Conservation (phyloP, 2,113 vertebrate genomes). For the Theropithecus gelada region DNA sequence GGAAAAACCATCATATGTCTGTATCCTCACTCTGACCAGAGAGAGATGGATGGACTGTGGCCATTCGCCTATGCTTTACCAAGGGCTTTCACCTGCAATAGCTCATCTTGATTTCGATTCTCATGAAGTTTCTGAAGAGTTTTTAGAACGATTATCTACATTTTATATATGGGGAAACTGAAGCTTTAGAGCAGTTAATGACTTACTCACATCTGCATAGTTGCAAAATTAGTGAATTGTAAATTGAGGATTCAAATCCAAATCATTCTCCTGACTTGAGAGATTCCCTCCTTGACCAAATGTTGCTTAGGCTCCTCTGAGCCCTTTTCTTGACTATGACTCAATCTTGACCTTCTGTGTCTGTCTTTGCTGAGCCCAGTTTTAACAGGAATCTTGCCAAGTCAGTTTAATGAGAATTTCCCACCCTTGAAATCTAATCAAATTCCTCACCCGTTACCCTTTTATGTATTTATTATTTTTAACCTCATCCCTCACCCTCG, state of each 20-base stretch:
- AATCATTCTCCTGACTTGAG: not conserved
- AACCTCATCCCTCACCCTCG: not conserved
- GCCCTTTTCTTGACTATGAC: not conserved
- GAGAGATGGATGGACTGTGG: not conserved
- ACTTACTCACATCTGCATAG: not conserved
- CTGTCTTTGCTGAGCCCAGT: not conserved
- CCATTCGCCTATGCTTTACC: not conserved
- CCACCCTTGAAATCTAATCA: not conserved
- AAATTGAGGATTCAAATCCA: not conserved
- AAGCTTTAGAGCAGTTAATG: not conserved
- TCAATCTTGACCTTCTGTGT: not conserved
- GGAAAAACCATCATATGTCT: not conserved
- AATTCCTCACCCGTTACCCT: not conserved
- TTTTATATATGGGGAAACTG: not conserved
- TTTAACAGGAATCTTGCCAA: not conserved
- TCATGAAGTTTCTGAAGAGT: not conserved
- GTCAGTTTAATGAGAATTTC: not conserved
- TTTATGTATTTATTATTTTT: no score
- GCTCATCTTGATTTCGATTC: not conserved
- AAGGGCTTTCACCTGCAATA: not conserved
- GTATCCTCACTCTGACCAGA: not conserved
- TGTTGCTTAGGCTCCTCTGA: not conserved
- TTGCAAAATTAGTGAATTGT: not conserved
- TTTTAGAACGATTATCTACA: not conserved
- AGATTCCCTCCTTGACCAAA: not conserved